These are phyloP conservation scores for Noctua pronuba DNA, from an alignment of 2,888 invertebrate genomes.

Conservation along the genomic window DNA sequence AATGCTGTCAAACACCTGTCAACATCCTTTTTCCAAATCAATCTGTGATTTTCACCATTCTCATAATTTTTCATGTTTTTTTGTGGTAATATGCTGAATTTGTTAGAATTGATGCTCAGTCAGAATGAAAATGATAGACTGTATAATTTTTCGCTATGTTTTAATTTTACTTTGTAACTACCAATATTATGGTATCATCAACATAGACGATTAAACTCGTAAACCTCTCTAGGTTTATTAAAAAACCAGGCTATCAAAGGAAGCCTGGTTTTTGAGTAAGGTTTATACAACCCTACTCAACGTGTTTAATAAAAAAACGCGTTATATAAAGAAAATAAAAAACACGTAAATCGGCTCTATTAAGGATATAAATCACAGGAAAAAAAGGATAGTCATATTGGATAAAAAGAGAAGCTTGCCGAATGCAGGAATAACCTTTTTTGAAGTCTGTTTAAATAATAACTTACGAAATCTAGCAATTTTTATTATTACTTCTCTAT, in stretches of 20 bases:
- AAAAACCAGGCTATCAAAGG: no score
- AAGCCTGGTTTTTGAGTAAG: no score
- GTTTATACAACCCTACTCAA: no score
- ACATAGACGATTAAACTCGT: no score
- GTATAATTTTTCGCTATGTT: not conserved
- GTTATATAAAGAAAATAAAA: not conserved
- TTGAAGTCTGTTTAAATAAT: not conserved
- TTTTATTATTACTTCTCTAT: not conserved
- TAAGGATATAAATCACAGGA: no score
- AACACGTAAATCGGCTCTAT: not conserved
- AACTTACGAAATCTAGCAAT: not conserved
- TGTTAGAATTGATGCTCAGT: not conserved
- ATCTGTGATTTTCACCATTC: not conserved
- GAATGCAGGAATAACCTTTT: not conserved
- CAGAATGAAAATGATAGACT: not conserved
- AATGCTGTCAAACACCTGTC: slow-evolving; percentile 40
- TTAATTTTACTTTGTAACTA: not conserved
- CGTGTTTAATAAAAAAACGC: no score
- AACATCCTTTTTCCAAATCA: slow-evolving; percentile 15
- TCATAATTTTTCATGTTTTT: not conserved
- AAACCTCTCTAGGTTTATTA: no score
- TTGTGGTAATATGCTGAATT: not conserved
- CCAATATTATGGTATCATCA: no score
- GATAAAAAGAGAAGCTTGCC: not conserved
- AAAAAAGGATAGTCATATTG: no score